Evolutionary conservation across 1,140 invertebrate species (phyloP).

Genomic region (Mycetomoellerius zeteki): DNA sequence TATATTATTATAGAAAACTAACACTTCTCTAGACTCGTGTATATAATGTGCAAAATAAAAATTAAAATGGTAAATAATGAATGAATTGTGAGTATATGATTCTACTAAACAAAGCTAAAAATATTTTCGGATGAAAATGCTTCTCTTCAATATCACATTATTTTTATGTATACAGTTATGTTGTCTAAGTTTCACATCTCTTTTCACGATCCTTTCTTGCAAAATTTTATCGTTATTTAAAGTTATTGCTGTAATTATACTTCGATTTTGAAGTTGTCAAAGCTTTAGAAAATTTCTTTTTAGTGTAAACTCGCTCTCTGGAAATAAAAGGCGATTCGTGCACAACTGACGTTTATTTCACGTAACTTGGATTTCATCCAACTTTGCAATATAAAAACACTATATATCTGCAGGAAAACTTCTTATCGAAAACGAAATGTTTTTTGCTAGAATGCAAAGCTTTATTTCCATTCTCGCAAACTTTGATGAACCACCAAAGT

Average conservation of each 20-base stretch:
- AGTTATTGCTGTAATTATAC: neutral
- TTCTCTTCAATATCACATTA: too few species aligned
- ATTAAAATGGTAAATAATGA: too few species aligned
- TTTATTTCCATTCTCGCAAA: neutral
- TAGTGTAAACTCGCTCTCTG: neutral
- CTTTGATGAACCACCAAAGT: neutral
- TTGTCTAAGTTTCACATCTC: too few species aligned
- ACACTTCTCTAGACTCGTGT: too few species aligned
- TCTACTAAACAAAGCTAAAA: neutral
- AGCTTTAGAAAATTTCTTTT: neutral
- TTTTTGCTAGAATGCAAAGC: constrained; percentile 12
- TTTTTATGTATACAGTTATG: too few species aligned
- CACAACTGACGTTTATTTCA: neutral
- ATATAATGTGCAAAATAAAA: too few species aligned
- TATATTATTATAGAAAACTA: too few species aligned
- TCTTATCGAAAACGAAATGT: neutral
- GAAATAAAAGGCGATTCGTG: constrained; percentile 2
- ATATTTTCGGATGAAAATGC: too few species aligned
- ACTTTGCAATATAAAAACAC: neutral
- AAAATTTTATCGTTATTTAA: neutral
- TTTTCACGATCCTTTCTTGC: neutral
- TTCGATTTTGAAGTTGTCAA: neutral
- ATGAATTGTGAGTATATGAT: neutral
- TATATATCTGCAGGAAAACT: too few species aligned
- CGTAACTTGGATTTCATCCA: neutral